A percentile compares a stretch with the other conserved stretches of the same genome.
Conservation (phyloP, 2,113 vertebrate genomes). For the Galeopterus variegatus region DNA sequence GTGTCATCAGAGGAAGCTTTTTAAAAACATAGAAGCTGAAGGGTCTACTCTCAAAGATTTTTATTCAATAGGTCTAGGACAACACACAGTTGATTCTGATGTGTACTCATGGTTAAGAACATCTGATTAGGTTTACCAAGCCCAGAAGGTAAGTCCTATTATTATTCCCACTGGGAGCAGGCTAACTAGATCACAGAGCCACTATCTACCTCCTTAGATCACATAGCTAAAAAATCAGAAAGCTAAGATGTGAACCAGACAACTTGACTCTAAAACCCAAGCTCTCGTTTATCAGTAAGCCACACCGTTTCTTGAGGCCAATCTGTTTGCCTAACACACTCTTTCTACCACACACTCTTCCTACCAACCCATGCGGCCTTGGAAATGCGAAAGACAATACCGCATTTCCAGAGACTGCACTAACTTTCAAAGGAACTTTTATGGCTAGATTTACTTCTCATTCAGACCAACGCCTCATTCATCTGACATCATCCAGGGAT, state of each 20-base stretch:
- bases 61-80: not conserved
- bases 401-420: not conserved
- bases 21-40: not conserved
- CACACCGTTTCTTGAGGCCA: not conserved
- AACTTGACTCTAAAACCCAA: not conserved
- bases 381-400: not conserved
- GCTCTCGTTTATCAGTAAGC: not conserved
- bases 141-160: not conserved
- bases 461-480: not conserved
- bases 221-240: not conserved
- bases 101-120: not conserved
- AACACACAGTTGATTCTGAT: not conserved
- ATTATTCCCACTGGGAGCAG: not conserved
- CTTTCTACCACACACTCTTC: not conserved
- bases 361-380: not conserved
- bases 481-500: not conserved
- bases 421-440: constrained; percentile 50
- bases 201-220: no score
- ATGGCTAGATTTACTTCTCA: not conserved
- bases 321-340: not conserved
- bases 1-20: not conserved
- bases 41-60: not conserved
- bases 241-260: constrained; percentile 6
- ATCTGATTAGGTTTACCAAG: not conserved
- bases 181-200: not conserved